A percentile compares a stretch with the other conserved stretches of the same genome.
Conservation (phyloP, 2,888 invertebrate genomes). For the Acrobasis repandana region DNA sequence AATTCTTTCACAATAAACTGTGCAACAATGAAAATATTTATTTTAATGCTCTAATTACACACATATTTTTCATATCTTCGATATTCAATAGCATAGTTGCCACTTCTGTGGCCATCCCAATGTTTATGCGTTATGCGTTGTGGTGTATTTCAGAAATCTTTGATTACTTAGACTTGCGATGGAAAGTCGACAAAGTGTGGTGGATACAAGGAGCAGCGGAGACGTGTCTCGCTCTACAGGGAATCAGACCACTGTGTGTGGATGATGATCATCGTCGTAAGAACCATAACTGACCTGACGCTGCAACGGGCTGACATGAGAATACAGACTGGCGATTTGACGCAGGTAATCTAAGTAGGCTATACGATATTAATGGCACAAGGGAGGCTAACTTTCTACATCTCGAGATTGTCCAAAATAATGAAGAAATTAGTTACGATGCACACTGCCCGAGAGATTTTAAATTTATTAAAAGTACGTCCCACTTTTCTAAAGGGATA, state of each 20-base stretch:
- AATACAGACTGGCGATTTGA: slow-evolving; percentile 45
- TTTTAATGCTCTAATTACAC: neutral
- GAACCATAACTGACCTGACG: slow-evolving; percentile 54
- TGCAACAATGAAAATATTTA: neutral
- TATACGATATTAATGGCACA: slow-evolving; percentile 74
- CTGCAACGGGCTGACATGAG: slow-evolving; percentile 63
- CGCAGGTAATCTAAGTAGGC: slow-evolving; percentile 67
- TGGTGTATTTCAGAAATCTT: slow-evolving; percentile 9
- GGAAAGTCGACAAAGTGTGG: neutral
- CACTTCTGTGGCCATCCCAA: neutral
- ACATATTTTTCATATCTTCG: neutral
- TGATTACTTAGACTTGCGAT: neutral
- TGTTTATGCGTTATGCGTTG: neutral
- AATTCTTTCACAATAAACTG: neutral
- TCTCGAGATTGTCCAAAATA: slow-evolving; percentile 46
- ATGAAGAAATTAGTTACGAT: slow-evolving; percentile 51
- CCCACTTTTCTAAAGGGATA: slow-evolving; percentile 52
- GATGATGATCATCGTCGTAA: slow-evolving; percentile 47
- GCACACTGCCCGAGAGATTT: slow-evolving; percentile 63
- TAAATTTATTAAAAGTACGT: slow-evolving; percentile 48
- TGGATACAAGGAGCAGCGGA: slow-evolving; percentile 13
- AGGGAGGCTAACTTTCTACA: slow-evolving; percentile 72
- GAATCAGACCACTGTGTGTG: slow-evolving; percentile 37
- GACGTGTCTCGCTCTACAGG: slow-evolving; percentile 55
- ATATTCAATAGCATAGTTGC: neutral